Percentiles rank a stretch among this genome's conserved stretches.
Evolutionary conservation across 2,888 invertebrate species (phyloP).

Genomic region (Drosophila robusta): DNA sequence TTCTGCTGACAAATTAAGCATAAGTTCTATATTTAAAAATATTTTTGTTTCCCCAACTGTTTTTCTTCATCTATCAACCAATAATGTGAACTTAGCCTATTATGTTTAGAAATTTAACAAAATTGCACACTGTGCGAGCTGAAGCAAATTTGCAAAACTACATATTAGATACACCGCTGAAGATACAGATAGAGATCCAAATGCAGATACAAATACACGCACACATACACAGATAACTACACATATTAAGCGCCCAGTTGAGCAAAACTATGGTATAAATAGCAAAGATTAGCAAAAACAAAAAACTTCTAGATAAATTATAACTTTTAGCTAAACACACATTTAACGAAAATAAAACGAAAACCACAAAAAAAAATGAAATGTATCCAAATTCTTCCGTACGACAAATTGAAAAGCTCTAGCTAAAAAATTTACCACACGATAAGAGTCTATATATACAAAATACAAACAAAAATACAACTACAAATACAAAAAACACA

Average conservation of each 20-base stretch:
- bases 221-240: conserved; percentile 30
- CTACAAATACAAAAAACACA: conserved; percentile 23
- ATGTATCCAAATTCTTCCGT: conserved; percentile 80
- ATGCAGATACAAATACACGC: conserved; percentile 7
- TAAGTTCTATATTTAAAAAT: neutral
- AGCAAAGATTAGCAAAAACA: conserved; percentile 53
- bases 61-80: conserved; percentile 34
- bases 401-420: conserved; percentile 59
- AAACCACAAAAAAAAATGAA: conserved; percentile 26
- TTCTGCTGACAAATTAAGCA: conserved; percentile 67
- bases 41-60: neutral
- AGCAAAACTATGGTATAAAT: conserved; percentile 35
- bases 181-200: conserved; percentile 10
- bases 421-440: conserved; percentile 73
- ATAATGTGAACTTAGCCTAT: neutral
- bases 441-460: conserved; percentile 75
- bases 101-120: conserved; percentile 23
- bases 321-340: conserved; percentile 69
- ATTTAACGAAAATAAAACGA: neutral
- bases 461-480: conserved; percentile 15
- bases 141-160: conserved; percentile 35
- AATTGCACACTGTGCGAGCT: conserved; percentile 46
- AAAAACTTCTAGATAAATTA: conserved; percentile 68
- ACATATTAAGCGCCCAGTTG: conserved; percentile 60
- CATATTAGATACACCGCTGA: conserved; percentile 27